Percentiles rank a stretch among this genome's conserved stretches.
phyloP scores from a whole-genome alignment of 2,797 vertebrate species.

The Pseudomugil gertrudae region DNA sequence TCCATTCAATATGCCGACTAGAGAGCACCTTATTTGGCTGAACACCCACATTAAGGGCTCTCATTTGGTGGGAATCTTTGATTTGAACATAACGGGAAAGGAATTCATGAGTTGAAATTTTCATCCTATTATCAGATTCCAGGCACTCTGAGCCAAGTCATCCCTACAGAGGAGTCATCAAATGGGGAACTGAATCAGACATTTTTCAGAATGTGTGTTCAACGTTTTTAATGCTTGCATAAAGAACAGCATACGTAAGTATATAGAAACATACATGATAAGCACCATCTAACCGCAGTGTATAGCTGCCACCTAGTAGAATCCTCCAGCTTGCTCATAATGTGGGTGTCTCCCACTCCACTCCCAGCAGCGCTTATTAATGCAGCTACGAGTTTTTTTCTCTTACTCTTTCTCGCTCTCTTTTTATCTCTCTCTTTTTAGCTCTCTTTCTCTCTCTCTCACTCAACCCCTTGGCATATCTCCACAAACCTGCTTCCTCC shows the following conservation, averaged over 20 bases:
- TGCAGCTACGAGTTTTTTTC: constrained; percentile 41
- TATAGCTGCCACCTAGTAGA: constrained; percentile 32
- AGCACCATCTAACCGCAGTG: constrained; percentile 22
- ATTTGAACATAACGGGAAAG: constrained; percentile 41
- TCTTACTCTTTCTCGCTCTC: constrained; percentile 15
- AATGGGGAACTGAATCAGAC: constrained; percentile 26
- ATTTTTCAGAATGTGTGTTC: constrained; percentile 10
- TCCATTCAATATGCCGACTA: constrained; percentile 39
- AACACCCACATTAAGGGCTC: constrained; percentile 25
- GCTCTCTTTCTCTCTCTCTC: constrained; percentile 6
- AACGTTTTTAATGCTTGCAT: constrained; percentile 30
- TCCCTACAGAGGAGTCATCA: constrained; percentile 18
- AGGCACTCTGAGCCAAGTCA: constrained; percentile 43
- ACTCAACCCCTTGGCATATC: constrained; percentile 18
- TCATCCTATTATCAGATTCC: constrained; percentile 39
- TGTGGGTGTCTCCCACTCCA: constrained; percentile 47
- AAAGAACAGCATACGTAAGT: constrained; percentile 19
- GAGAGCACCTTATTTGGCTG: constrained; percentile 45
- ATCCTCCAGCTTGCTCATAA: constrained; percentile 26
- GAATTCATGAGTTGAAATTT: constrained; percentile 32
- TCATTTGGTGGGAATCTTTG: constrained; percentile 46
- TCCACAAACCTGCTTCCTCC: constrained; percentile 36
- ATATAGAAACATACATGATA: constrained; percentile 39
- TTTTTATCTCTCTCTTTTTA: not conserved
- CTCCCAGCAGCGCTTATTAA: constrained; percentile 63